Conservation (phyloP, 2,113 vertebrate genomes). For the Budorcas taxicolor region DNA sequence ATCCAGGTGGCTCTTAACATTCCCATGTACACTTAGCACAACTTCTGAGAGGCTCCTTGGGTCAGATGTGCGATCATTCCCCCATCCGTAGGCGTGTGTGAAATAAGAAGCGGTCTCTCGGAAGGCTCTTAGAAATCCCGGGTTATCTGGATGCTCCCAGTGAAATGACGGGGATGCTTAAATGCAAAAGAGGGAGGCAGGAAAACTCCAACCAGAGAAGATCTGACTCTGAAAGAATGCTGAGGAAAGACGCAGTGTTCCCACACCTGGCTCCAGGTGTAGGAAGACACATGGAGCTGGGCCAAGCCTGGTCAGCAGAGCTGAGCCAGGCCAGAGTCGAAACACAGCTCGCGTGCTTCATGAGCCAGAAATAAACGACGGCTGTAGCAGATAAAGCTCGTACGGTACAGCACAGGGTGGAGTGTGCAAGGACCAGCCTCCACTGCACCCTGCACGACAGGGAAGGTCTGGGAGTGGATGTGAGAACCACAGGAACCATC, state of each 20-base stretch:
- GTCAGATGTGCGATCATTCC: neutral
- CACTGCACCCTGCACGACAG: accelerated
- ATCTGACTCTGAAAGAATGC: neutral
- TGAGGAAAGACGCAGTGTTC: neutral
- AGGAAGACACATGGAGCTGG: neutral
- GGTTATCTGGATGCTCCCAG: neutral
- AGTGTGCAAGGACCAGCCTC: neutral
- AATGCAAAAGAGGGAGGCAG: neutral
- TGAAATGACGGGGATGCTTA: neutral
- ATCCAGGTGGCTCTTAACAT: neutral
- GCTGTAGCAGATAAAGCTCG: neutral
- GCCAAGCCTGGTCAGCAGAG: neutral
- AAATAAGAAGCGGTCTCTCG: neutral
- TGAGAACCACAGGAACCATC: too few relatives aligned
- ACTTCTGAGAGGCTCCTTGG: neutral
- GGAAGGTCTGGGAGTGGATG: neutral
- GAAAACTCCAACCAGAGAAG: neutral
- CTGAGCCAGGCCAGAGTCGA: neutral
- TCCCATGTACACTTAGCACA: neutral
- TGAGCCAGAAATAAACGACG: neutral
- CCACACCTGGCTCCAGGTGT: neutral
- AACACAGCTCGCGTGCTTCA: neutral
- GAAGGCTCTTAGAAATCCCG: neutral
- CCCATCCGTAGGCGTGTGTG: too few relatives aligned
- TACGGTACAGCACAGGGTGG: too few relatives aligned